Percentiles rank a stretch among this genome's conserved stretches.
These are phyloP conservation scores for Tadarida brasiliensis DNA, from an alignment of 2,797 vertebrate species.

Conservation along the genomic window DNA sequence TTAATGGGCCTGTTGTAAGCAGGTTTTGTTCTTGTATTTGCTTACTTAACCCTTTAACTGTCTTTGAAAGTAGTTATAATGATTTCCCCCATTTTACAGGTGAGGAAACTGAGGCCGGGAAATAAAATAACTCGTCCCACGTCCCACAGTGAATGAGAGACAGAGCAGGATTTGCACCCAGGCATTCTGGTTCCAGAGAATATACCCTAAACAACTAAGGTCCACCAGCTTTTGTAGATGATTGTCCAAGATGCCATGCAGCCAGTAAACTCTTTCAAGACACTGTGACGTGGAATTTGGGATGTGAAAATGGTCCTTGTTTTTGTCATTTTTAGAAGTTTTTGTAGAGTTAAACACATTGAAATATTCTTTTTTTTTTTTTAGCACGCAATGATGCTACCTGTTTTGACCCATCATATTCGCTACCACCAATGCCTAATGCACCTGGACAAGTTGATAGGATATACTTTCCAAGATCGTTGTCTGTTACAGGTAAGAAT, in stretches of 20 bases:
- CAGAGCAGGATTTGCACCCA: not conserved
- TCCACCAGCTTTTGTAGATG: not conserved
- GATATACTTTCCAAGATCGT: conserved; percentile 96
- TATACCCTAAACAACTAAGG: not conserved
- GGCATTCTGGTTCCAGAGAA: not conserved
- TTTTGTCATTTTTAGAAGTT: conserved; percentile 4
- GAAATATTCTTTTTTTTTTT: not conserved
- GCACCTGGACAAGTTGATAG: conserved; percentile 97
- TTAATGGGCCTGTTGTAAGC: not conserved
- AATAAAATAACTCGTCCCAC: not conserved
- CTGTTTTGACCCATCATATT: conserved; percentile 98
- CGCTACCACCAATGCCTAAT: conserved; percentile 99
- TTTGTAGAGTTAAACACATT: conserved; percentile 31
- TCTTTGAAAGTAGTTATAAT: not conserved
- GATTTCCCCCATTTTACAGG: not conserved
- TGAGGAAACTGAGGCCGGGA: not conserved
- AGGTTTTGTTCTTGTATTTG: not conserved
- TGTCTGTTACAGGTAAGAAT: conserved; percentile 96
- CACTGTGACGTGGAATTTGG: not conserved
- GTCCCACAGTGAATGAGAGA: not conserved
- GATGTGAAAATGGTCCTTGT: conserved; percentile 22
- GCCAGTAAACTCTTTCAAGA: not conserved
- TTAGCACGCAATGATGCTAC: conserved; percentile 99
- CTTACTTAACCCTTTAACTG: conserved; percentile 17
- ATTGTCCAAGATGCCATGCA: too few species aligned